Percentiles rank a stretch among this genome's conserved stretches.
Evolutionary conservation across 1,140 invertebrate species (phyloP).

Genomic region (Steinernema feltiae): DNA sequence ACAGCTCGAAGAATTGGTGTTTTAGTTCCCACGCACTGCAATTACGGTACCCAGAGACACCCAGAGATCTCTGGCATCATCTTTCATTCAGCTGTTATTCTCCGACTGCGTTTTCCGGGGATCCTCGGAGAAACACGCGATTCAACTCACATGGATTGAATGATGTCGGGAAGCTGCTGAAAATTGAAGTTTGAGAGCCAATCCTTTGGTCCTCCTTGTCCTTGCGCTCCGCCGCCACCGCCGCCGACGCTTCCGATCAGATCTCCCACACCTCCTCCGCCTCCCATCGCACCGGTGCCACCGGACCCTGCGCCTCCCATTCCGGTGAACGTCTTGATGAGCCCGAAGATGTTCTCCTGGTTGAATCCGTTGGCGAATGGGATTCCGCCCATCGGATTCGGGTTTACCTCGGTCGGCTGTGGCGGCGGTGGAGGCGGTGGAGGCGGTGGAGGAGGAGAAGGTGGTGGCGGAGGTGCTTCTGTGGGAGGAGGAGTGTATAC

Average conservation of each 20-base stretch:
- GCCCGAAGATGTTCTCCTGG: conserved; percentile 8
- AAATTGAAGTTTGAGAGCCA: conserved; percentile 1
- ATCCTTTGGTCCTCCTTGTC: neutral
- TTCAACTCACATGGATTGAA: neutral
- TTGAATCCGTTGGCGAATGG: neutral
- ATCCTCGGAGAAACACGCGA: neutral
- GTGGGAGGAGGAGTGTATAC: conserved; percentile 8
- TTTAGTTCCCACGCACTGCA: too few species aligned
- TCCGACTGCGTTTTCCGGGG: too few species aligned
- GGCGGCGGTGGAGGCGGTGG: too few species aligned
- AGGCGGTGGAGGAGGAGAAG: conserved; percentile 23
- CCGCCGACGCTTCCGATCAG: neutral
- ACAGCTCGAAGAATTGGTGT: too few species aligned
- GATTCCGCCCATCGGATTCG: neutral
- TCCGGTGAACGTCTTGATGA: conserved; percentile 4
- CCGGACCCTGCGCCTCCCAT: conserved; percentile 1
- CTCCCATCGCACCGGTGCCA: neutral
- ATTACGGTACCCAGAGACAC: too few species aligned
- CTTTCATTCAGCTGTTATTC: too few species aligned
- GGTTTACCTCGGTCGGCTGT: neutral
- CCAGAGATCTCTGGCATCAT: too few species aligned
- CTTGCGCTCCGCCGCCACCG: neutral
- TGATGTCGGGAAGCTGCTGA: neutral
- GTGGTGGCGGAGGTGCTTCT: conserved; percentile 27
- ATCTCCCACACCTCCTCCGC: neutral